Conservation (phyloP, 2,797 vertebrate species). For the Benthosema pterotum region DNA sequence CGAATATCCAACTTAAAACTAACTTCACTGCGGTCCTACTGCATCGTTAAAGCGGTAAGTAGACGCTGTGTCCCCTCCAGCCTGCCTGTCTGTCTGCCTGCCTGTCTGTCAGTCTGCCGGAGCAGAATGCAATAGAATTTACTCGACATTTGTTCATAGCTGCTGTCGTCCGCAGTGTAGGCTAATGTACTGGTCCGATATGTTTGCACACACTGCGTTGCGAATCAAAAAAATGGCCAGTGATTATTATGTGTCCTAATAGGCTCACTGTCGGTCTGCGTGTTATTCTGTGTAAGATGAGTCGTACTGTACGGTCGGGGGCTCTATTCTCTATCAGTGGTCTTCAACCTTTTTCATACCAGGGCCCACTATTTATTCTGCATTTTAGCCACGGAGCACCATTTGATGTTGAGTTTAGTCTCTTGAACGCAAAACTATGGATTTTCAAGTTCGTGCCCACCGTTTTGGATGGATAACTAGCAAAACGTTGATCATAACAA, state of each 20-base stretch:
- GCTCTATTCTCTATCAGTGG: too few relatives aligned
- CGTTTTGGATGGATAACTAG: too few relatives aligned
- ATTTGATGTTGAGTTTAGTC: too few relatives aligned
- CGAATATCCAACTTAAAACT: too few relatives aligned
- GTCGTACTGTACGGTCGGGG: too few relatives aligned
- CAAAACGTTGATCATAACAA: too few relatives aligned
- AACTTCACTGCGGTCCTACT: too few relatives aligned
- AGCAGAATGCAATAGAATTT: constrained; percentile 62
- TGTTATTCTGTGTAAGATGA: constrained; percentile 49
- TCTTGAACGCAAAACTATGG: too few relatives aligned
- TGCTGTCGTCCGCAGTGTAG: constrained; percentile 27
- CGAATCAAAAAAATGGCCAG: background rate
- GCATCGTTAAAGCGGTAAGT: constrained; percentile 92
- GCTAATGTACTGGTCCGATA: constrained; percentile 37
- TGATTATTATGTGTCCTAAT: background rate
- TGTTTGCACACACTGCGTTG: constrained; percentile 38
- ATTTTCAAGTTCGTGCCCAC: too few relatives aligned
- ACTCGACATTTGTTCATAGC: constrained; percentile 53
- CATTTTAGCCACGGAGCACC: too few relatives aligned
- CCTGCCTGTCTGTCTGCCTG: constrained; percentile 68
- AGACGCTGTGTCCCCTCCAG: constrained; percentile 60
- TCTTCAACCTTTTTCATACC: too few relatives aligned
- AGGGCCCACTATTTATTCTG: too few relatives aligned
- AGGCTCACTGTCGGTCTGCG: constrained; percentile 29
- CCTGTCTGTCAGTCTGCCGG: constrained; percentile 68